Base-by-base conservation (phyloP, 2,113 vertebrate species). In the Alligator mississippiensis region DNA sequence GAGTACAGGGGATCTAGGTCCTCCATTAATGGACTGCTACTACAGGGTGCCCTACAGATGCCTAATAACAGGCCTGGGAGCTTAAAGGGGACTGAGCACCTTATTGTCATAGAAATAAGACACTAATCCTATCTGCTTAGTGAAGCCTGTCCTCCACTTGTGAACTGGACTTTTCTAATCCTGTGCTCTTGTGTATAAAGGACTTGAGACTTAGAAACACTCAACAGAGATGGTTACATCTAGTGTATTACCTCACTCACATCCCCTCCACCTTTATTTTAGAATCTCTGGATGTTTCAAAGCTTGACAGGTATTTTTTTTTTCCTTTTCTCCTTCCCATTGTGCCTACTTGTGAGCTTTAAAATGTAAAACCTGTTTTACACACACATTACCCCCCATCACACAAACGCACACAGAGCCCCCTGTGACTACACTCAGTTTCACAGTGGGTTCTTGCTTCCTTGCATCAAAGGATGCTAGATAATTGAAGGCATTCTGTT, bases 401-500 rank as follows among this genome's bases (percentile, higher is more conserved):
- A 12, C 30, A 38, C 34, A 4, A 30, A 24, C 19, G 3, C 19
- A 9, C 19, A 10, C 9, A 30, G 3, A 60, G 21, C 61, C 12
- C 13, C 70, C 30, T 38, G 75, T 61, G 84, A 96, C 80, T 80
- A 85, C 3, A 9, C 22, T 92, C 70, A 38, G 72, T 89, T 94
- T 77, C 1, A 0, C 25, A 78, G 22, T 10, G 57, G 86, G 24
- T 58, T 85, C 34, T 91, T 30, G 75, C 85, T 92, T 90, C 57
- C 61, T 62, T 72, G 6, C 22, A 66, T 74, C 30, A 83, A 18
- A 2, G 0, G 54, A 64, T 59, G 19, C 81, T 75, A 76, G 19
- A 59, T 68, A 82, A 66, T 7, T 80, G 82, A 90, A 95, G 62
- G 22, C 72, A 90, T 47, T 68, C n/a, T 84, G 89, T 92, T 88